Base-by-base conservation (phyloP, 2,888 invertebrate genomes). In the Coleophora flavipennella region DNA sequence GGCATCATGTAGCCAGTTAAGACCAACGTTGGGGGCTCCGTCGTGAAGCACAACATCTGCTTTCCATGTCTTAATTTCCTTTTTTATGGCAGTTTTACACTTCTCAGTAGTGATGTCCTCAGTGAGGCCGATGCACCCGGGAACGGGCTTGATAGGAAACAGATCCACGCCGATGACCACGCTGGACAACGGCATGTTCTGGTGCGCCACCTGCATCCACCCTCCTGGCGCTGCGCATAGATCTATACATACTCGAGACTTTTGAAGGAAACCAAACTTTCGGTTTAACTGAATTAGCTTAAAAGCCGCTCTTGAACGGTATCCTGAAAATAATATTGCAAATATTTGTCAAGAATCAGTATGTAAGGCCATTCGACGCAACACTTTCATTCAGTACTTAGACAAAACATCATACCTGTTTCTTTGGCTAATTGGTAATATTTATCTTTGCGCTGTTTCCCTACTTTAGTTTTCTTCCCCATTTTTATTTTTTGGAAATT, bases 211-310 rank as follows among this genome's bases (percentile, higher is more conserved):
- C 80, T 96, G 99, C 92, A 99, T 95, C 99, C 99, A 99, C 55
- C 98, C 98, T 63, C 99, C 99, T 1, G 99, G 99, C 1, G 99
- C 99, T 10, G 99, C 99, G 81, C 99, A 99, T 46, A 99, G 85
- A 88, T 99, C 99, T 60, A 99, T 90, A 54, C 97, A 94, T 87
- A 99, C 97, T 86, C 95, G 89, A 1, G 98, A 95, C 64, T 92
- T 93, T 87, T 99, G 96, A 6, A 99, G 85, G 75, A 99, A 99
- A 39, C 96, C 95, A 81, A 95, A 99, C 71, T 97, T 97, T 48
- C 98, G 88, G 79, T 99, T 99, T 38, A 99, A 75, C 68, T 99
- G 99, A 48, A 99, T 95, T 54, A 99, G 89, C 69, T 99, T 99
- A 81, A 99, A 99, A n/a, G 99, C 97, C 58, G 99, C 97, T 85